A percentile compares a stretch with the other conserved stretches of the same genome.
Conservation (phyloP, 2,797 vertebrate species). For the Sternarchorhynchus goeldii region DNA sequence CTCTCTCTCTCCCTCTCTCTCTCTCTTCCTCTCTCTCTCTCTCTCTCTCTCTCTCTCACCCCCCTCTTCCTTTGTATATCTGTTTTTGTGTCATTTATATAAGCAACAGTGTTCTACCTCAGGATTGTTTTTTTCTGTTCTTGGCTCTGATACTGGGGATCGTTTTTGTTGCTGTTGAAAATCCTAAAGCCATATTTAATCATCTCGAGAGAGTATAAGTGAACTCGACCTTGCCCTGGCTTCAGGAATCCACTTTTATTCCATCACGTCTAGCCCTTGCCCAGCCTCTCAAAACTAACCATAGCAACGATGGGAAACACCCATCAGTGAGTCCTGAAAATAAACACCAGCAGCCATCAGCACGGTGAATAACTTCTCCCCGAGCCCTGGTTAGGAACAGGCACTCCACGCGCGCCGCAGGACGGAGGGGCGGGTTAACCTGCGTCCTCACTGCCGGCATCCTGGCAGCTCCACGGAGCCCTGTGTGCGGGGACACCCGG, state of each 20-base stretch:
- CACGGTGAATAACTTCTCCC: constrained; percentile 22
- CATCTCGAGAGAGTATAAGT: no score
- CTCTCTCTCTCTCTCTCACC: background rate
- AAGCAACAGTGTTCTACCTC: background rate
- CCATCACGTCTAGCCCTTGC: background rate
- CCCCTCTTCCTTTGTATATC: constrained; percentile 8
- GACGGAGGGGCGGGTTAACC: constrained; percentile 38
- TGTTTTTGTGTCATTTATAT: constrained; percentile 24
- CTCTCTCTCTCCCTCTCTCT: constrained; percentile 7
- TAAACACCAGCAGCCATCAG: background rate
- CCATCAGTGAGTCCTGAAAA: no score
- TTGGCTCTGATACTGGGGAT: background rate
- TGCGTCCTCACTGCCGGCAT: constrained; percentile 52
- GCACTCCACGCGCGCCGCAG: background rate
- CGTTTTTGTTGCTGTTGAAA: no score
- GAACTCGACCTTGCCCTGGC: no score
- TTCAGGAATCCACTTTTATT: background rate
- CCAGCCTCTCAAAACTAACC: background rate
- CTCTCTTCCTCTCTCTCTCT: background rate
- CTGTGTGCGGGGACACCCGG: constrained; percentile 35
- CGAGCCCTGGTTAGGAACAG: background rate
- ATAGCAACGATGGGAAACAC: no score
- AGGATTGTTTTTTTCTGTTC: background rate
- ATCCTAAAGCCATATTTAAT: background rate
- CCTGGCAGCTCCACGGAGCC: constrained; percentile 32